These are phyloP conservation scores for Agonopterix alstromeriana DNA, from an alignment of 2,888 invertebrate genomes.

Conservation along the genomic window DNA sequence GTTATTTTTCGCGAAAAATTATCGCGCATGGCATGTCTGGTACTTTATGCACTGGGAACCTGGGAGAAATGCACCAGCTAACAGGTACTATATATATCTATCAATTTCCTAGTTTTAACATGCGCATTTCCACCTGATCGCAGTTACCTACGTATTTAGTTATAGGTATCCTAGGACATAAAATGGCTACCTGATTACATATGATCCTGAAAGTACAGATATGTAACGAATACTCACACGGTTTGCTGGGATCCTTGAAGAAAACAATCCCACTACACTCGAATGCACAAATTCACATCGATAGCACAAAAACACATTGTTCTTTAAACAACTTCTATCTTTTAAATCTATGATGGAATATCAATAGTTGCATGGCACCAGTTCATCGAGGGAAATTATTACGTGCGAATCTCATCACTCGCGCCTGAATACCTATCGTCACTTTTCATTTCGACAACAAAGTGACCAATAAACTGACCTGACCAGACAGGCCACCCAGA, in stretches of 20 bases:
- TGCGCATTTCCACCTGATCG: conserved; percentile 31
- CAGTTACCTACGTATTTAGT: conserved; percentile 6
- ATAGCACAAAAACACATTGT: conserved; percentile 36
- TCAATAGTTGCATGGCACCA: conserved; percentile 32
- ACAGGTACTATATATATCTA: background rate
- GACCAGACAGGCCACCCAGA: conserved; percentile 26
- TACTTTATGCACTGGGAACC: too few relatives aligned
- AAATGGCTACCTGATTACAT: background rate
- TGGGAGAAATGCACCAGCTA: background rate
- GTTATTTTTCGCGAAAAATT: too few relatives aligned
- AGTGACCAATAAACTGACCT: conserved; percentile 23
- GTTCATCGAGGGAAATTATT: conserved; percentile 12
- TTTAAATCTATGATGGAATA: conserved; percentile 37
- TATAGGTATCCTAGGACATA: background rate
- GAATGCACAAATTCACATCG: conserved; percentile 28
- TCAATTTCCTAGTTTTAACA: background rate
- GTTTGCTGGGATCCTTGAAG: conserved; percentile 3
- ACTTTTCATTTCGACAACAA: conserved; percentile 36
- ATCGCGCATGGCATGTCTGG: too few relatives aligned
- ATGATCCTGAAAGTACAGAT: background rate
- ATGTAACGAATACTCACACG: conserved; percentile 15
- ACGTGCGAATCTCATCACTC: conserved; percentile 19
- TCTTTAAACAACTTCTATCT: conserved; percentile 30
- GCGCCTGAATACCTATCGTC: conserved; percentile 6
- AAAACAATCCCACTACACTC: conserved; percentile 12